Conservation (phyloP, 2,888 invertebrate species). For the Drosophila anceps region DNA sequence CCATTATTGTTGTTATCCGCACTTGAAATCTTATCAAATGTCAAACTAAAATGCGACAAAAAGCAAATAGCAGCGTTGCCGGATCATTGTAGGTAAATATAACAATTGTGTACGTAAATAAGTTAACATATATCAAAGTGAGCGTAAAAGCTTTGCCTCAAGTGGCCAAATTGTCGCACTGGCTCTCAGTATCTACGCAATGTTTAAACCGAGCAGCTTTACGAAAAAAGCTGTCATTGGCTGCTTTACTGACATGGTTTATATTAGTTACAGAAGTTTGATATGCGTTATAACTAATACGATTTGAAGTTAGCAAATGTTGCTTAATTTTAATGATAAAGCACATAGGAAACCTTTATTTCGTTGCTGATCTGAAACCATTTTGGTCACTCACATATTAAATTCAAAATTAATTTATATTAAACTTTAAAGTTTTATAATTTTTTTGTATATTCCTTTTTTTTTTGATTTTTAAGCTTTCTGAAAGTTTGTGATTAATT, state of each 20-base stretch:
- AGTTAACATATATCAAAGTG: background rate
- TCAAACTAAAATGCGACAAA: constrained; percentile 20
- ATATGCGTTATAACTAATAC: background rate
- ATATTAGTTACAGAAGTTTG: background rate
- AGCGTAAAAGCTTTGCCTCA: constrained; percentile 1
- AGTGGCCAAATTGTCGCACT: background rate
- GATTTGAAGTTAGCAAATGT: background rate
- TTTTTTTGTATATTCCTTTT: no score
- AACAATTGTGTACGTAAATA: background rate
- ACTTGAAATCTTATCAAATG: constrained; percentile 67
- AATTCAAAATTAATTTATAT: background rate
- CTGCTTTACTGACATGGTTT: background rate
- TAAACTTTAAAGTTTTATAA: background rate
- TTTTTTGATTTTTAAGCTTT: no score
- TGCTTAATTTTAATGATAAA: background rate
- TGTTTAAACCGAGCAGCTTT: background rate
- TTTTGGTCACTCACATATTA: background rate
- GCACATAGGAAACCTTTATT: background rate
- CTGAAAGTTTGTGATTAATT: no score
- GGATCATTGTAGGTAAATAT: background rate
- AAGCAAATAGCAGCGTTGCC: constrained; percentile 15
- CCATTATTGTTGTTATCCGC: constrained; percentile 36
- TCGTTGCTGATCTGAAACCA: background rate
- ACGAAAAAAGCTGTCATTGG: background rate
- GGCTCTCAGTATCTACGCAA: background rate